Evolutionary conservation across 2,113 vertebrate species (phyloP), one percentile per base, ranked within the genome.

Genomic region (Cyrtonyx montezumae): DNA sequence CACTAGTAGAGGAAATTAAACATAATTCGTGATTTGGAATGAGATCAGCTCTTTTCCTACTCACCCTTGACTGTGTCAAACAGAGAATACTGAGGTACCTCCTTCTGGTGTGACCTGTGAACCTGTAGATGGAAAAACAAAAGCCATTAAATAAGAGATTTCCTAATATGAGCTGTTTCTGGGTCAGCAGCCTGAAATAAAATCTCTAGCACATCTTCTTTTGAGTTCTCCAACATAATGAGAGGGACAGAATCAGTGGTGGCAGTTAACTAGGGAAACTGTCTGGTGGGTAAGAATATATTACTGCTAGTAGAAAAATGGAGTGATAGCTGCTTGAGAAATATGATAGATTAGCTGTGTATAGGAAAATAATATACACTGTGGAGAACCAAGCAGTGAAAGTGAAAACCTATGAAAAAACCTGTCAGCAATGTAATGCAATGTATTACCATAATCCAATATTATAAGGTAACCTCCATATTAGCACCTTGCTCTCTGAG

Each of bases 401-500:
- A 2, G 0, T 79, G 36, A 61, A 69, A 71, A 88, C 40, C 46
- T 51, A 8, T 34, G n/a, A 36, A 56, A 86, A 94, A 79, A 15
- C 5, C 70, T 63, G 55, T 87, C 66, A 93, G 53, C 37, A 82
- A 34, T 20, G 16, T 80, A 79, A 37, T 63, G 81, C 49, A 46
- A 55, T 71, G 23, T 32, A 76, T 94, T 66, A 87, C 70, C 79
- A 87, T 87, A 87, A 95, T 76, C 67, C 74, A 94, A 68, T 55
- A 80, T 92, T 69, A 22, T 63, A 67, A 82, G 68, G 63, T 79
- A 71, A 92, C 77, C 77, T 91, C 46, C 68, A 61, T 61, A 87
- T 48, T 79, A 91, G 87, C 94, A 73, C 77, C 87, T 93, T 95
- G 87, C 77, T 69, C 82, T 88, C 70, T 62, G 87, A 92, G 71